Conservation (phyloP, 92 coral and sea anemone species). For the Phenganax subtilis region DNA sequence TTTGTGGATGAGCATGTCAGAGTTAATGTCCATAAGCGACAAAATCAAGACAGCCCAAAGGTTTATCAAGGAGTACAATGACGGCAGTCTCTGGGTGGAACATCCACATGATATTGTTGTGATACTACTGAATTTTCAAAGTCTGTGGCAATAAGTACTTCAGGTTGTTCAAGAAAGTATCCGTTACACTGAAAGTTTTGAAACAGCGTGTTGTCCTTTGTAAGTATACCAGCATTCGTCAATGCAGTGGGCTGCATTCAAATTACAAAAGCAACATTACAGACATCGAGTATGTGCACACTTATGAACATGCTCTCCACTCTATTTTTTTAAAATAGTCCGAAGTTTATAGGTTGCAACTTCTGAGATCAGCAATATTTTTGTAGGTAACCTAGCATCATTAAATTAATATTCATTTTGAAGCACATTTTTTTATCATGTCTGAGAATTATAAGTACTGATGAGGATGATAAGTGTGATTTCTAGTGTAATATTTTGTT, state of each 20-base stretch:
- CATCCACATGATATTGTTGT: constrained; percentile 32
- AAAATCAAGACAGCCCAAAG: constrained; percentile 15
- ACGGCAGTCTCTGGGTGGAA: constrained; percentile 20
- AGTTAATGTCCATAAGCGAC: background rate
- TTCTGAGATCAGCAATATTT: no score
- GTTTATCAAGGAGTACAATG: constrained; percentile 20
- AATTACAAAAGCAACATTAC: background rate
- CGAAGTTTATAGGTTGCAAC: no score
- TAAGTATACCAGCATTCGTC: background rate
- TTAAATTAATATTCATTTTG: no score
- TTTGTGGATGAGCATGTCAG: background rate
- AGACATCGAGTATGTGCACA: background rate
- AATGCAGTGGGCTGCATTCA: background rate
- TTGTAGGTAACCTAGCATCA: no score
- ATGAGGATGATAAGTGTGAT: no score
- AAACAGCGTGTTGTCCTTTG: constrained; percentile 15
- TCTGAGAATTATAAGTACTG: no score
- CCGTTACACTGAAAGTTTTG: constrained; percentile 12
- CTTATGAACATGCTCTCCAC: no score
- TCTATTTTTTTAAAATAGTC: no score
- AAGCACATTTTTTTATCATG: no score
- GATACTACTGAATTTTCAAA: background rate
- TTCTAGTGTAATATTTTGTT: no score
- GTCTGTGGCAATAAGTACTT: constrained; percentile 16
- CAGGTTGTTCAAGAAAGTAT: constrained; percentile 26